Conservation (phyloP, 2,888 invertebrate genomes). For the Habrosyne pyritoides region DNA sequence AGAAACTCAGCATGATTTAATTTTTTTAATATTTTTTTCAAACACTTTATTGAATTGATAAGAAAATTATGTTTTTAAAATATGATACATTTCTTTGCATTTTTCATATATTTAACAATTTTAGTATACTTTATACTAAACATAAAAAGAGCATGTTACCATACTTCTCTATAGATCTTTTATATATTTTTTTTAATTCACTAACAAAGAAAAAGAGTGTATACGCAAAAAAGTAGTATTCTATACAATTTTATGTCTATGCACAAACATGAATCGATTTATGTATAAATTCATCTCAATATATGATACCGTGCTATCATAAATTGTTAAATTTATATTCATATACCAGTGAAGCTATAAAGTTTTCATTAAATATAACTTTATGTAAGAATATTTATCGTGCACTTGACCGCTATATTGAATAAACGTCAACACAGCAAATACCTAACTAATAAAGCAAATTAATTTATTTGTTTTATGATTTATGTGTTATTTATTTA, state of each 20-base stretch:
- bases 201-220: no score
- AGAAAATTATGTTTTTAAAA: no score
- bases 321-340: background rate
- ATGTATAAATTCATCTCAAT: background rate
- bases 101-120: no score
- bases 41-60: no score
- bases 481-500: background rate
- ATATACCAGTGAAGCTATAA: background rate
- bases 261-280: background rate
- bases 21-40: no score
- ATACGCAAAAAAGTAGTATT: no score
- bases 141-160: no score
- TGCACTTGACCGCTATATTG: background rate
- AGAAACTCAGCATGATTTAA: no score
- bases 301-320: background rate
- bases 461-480: slow-evolving; percentile 17
- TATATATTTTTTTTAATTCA: no score
- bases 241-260: background rate
- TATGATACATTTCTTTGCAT: no score
- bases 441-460: slow-evolving; percentile 17
- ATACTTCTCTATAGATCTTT: no score
- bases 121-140: no score
- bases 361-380: background rate
- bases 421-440: slow-evolving; percentile 1
- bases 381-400: background rate